These are phyloP conservation scores for Calameuta filiformis DNA, from an alignment of 2,888 invertebrate genomes.

Conservation along the genomic window DNA sequence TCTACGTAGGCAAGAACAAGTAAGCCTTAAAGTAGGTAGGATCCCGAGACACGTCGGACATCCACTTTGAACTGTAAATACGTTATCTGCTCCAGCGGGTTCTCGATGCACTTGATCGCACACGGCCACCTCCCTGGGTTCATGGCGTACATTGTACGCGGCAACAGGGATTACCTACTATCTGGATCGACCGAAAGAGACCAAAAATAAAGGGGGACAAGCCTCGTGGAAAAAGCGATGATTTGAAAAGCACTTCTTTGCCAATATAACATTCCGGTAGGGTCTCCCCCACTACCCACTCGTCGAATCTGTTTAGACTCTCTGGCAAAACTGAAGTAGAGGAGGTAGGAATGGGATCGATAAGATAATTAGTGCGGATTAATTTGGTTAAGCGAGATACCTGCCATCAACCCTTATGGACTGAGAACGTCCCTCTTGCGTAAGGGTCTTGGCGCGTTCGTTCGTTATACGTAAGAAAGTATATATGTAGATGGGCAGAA, in stretches of 20 bases:
- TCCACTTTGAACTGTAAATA: slow-evolving; percentile 49
- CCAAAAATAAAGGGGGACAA: slow-evolving; percentile 1
- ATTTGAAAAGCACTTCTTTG: slow-evolving; percentile 1
- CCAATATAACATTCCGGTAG: background rate
- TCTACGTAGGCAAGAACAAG: background rate
- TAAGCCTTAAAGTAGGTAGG: background rate
- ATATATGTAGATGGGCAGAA: background rate
- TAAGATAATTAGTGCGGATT: background rate
- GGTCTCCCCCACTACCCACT: background rate
- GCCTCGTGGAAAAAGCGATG: slow-evolving; percentile 1
- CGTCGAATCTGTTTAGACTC: background rate
- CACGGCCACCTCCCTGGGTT: slow-evolving; percentile 30
- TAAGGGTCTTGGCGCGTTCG: background rate
- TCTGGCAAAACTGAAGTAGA: background rate
- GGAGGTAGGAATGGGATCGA: background rate
- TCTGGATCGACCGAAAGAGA: background rate
- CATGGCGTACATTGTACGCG: background rate
- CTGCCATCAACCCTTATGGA: background rate
- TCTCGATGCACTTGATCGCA: slow-evolving; percentile 46
- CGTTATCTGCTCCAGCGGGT: slow-evolving; percentile 46
- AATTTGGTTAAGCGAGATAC: background rate
- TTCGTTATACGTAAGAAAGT: background rate
- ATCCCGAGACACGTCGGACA: slow-evolving; percentile 22
- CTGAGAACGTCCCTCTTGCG: background rate
- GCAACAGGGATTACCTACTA: background rate